Evolutionary conservation across 2,888 invertebrate genomes (phyloP).

Genomic region (Orthosia incerta): DNA sequence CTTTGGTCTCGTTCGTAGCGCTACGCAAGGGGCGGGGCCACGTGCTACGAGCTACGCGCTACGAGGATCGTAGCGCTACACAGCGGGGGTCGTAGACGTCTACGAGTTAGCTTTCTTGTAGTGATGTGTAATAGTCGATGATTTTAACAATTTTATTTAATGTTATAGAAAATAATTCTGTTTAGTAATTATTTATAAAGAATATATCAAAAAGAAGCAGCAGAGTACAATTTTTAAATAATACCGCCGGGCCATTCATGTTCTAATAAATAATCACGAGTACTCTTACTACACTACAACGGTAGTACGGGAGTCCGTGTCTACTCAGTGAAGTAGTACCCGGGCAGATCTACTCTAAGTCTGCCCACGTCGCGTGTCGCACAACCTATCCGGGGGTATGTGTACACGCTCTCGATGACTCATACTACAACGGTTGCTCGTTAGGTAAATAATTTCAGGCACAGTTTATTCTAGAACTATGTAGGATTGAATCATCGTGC

Average conservation of each 20-base stretch:
- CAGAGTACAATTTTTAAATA: not conserved
- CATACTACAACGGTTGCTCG: not conserved
- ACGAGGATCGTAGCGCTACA: slow-evolving; percentile 66
- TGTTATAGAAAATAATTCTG: not conserved
- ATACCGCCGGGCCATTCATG: not conserved
- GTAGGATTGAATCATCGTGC: slow-evolving; percentile 13
- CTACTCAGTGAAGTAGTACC: too few relatives aligned
- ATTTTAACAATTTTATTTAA: not conserved
- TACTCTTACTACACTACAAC: not conserved
- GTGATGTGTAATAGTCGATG: slow-evolving; percentile 41
- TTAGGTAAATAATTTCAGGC: slow-evolving; percentile 5
- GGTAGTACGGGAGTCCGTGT: too few relatives aligned
- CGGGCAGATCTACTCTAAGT: too few relatives aligned
- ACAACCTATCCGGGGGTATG: too few relatives aligned
- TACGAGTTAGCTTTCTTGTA: slow-evolving; percentile 36
- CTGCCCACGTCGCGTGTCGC: too few relatives aligned
- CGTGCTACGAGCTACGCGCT: slow-evolving; percentile 64
- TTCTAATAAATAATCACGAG: not conserved
- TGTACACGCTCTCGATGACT: too few relatives aligned
- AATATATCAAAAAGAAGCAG: not conserved
- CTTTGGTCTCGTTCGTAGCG: slow-evolving; percentile 54
- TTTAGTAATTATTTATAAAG: not conserved
- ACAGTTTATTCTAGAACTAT: slow-evolving; percentile 1
- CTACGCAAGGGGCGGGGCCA: slow-evolving; percentile 60
- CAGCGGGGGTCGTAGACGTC: slow-evolving; percentile 51